Evolutionary conservation across 1,140 invertebrate genomes (phyloP), one percentile per base, ranked within the genome.

Genomic region (Halesus radiatus): DNA sequence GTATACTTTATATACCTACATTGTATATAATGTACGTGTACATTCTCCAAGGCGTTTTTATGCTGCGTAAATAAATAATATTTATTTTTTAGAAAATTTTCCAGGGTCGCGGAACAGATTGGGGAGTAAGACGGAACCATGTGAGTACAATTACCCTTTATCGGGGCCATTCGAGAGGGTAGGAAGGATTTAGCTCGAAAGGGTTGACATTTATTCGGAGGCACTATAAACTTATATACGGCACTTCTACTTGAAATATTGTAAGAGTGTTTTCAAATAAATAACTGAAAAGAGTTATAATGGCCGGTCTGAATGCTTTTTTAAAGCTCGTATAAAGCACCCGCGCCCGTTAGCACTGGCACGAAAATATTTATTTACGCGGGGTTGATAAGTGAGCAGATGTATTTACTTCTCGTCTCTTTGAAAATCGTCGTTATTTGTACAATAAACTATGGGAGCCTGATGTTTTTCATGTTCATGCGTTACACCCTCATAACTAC

Each of bases 151-250:
- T 72, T 72, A 72, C 45, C 50, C 22, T 26, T 16, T 26, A 72
- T 72, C 53, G 45, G 62, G 29, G 62, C 16, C 10, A 45, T 45
- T 45, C 37, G 62, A 7, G 52, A 29, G 50, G 68, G n/a, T 72
- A 53, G 64, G 29, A 60, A 18, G 56, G 64, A 72, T 53, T 72
- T 53, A 72, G 22, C 68, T 66, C 15, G 68, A 53, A 53, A 72
- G 50, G 68, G 68, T 52, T 72, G 68, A 72, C 68, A 72, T 72
- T 72, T 72, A 72, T 52, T 72, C 68, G 37, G 18, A 45, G 50
- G 68, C 37, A 72, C 20, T 22, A 72, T 66, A 72, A 52, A 13
- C 68, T 29, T 72, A 22, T 72, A 53, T 72, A 53, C 20, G 68
- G 62, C 16, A 72, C 6, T 45, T 23, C 13, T 53, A 23, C 68